Evolutionary conservation across 1,140 invertebrate genomes (phyloP).

Genomic region (Drosophila sproati): DNA sequence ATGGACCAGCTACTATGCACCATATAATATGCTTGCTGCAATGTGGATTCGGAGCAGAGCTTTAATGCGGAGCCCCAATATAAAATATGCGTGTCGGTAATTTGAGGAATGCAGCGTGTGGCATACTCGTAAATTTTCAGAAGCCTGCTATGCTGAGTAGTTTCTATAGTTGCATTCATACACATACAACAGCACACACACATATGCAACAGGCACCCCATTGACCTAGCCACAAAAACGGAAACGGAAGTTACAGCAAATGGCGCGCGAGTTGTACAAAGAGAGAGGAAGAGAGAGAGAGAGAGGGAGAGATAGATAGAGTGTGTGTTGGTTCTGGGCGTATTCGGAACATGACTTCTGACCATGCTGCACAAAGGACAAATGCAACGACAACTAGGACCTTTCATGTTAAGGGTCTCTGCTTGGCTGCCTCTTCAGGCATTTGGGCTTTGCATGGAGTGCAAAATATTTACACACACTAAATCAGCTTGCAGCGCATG

Average conservation of each 20-base stretch:
- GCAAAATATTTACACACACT: conserved; percentile 81
- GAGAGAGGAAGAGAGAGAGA: conserved; percentile 7
- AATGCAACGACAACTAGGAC: conserved; percentile 46
- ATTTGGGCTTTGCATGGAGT: conserved; percentile 54
- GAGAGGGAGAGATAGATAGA: conserved; percentile 15
- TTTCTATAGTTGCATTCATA: conserved; percentile 24
- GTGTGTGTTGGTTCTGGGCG: conserved; percentile 34
- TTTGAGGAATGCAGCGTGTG: conserved; percentile 78
- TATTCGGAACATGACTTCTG: conserved; percentile 70
- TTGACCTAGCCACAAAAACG: conserved; percentile 53
- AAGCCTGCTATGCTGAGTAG: conserved; percentile 59
- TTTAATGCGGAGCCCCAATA: conserved; percentile 71
- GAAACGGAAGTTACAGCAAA: conserved; percentile 79
- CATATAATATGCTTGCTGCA: not conserved
- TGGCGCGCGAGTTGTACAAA: conserved; percentile 58
- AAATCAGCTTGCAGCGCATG: conserved; percentile 53
- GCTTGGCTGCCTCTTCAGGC: conserved; percentile 22
- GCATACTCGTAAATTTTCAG: conserved; percentile 71
- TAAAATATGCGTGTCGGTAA: conserved; percentile 81
- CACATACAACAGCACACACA: not conserved
- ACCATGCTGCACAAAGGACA: conserved; percentile 59
- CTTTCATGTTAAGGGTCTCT: conserved; percentile 53
- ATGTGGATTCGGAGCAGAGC: conserved; percentile 25
- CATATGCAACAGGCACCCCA: conserved; percentile 31
- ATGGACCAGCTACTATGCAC: conserved; percentile 26